These are phyloP conservation scores for Platysternon megacephalum DNA, from an alignment of 2,113 vertebrate species.

Conservation along the genomic window DNA sequence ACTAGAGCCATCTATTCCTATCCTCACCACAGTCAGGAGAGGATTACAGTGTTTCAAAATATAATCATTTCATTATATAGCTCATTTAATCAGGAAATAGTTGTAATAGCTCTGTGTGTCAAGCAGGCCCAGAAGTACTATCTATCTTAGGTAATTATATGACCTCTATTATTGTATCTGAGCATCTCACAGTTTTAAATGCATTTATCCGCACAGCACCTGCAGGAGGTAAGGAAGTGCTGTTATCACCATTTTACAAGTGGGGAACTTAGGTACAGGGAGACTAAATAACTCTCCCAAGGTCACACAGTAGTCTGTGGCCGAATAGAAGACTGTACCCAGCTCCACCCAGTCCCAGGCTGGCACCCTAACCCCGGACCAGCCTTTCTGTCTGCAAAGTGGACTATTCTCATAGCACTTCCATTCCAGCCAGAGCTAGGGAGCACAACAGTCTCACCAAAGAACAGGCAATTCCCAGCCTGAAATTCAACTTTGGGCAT, in stretches of 20 bases:
- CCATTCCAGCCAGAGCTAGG: neutral
- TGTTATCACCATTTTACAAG: too few relatives aligned
- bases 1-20: neutral
- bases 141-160: neutral
- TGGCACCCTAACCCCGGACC: neutral
- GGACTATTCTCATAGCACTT: neutral
- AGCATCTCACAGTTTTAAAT: neutral
- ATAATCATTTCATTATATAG: neutral
- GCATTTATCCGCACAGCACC: neutral
- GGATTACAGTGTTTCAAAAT: neutral
- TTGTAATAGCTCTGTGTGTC: neutral
- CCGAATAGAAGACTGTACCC: neutral
- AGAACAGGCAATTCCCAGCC: rapidly evolving
- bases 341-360: neutral
- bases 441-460: rapidly evolving
- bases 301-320: neutral
- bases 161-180: neutral
- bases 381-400: neutral
- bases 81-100: neutral
- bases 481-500: neutral
- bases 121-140: neutral
- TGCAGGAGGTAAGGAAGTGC: neutral
- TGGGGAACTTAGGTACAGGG: neutral
- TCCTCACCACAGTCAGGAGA: neutral
- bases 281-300: neutral